Conservation (phyloP, 2,888 invertebrate genomes). For the Trilocha varians region DNA sequence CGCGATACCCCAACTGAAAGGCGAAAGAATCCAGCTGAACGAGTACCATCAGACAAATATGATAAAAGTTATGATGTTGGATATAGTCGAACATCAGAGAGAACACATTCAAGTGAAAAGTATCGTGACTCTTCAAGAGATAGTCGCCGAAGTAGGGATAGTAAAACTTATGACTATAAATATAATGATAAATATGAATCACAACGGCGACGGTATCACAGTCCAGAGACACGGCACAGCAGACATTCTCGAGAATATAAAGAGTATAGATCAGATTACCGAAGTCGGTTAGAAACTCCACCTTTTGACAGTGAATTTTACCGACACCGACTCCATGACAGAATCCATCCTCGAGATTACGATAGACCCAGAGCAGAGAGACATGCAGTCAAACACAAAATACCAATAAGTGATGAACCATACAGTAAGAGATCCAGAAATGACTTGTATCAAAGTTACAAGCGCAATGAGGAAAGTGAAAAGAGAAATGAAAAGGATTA, state of each 20-base stretch:
- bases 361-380: constrained; percentile 24
- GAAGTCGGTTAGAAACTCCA: constrained; percentile 34
- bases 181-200: constrained; percentile 28
- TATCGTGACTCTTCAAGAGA: constrained; percentile 20
- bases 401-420: constrained; percentile 32
- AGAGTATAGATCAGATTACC: constrained; percentile 25
- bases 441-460: constrained; percentile 18
- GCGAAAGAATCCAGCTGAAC: constrained; percentile 14
- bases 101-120: constrained; percentile 23
- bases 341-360: constrained; percentile 6
- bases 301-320: constrained; percentile 23
- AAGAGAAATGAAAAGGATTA: constrained; percentile 16
- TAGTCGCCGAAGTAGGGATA: constrained; percentile 16
- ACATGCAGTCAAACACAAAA: constrained; percentile 29
- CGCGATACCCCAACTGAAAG: constrained; percentile 14
- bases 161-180: constrained; percentile 21
- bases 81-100: constrained; percentile 22
- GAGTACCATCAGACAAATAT: constrained; percentile 15
- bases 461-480: constrained; percentile 14
- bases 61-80: constrained; percentile 20
- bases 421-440: constrained; percentile 30
- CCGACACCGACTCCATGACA: constrained; percentile 11
- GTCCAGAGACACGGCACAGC: constrained; percentile 28
- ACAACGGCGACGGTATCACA: constrained; percentile 21
- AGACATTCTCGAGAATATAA: constrained; percentile 19